Conservation (phyloP, 2,888 invertebrate genomes). For the Itoplectis maculator region DNA sequence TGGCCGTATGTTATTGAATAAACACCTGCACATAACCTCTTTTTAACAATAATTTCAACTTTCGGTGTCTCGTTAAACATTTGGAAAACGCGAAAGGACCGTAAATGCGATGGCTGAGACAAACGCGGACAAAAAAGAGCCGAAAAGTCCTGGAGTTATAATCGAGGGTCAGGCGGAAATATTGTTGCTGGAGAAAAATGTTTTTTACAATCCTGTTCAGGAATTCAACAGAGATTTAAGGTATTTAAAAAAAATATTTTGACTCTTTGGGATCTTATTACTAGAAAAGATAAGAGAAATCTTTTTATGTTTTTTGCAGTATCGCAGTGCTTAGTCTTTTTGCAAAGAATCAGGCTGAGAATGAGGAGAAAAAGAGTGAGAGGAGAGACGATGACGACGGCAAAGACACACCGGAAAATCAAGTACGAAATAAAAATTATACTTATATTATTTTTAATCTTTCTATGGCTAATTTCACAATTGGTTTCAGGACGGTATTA, state of each 20-base stretch:
- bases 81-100: neutral
- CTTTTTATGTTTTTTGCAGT: constrained; percentile 52
- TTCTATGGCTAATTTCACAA: neutral
- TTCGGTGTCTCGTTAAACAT: neutral
- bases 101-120: constrained; percentile 27
- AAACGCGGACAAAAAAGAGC: constrained; percentile 1
- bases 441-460: neutral
- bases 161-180: constrained; percentile 93
- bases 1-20: constrained; percentile 13
- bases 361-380: constrained; percentile 1
- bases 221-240: constrained; percentile 98
- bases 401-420: constrained; percentile 9
- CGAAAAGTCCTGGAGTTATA: constrained; percentile 83
- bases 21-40: neutral
- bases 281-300: neutral
- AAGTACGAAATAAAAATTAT: neutral
- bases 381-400: neutral
- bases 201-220: constrained; percentile 99
- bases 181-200: constrained; percentile 89
- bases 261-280: neutral
- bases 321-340: constrained; percentile 67
- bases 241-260: constrained; percentile 76
- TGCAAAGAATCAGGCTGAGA: constrained; percentile 52
- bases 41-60: neutral
- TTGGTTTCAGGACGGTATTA: constrained; percentile 86